These are phyloP conservation scores for Rhea americana DNA, from an alignment of 2,113 vertebrate genomes.

Conservation along the genomic window DNA sequence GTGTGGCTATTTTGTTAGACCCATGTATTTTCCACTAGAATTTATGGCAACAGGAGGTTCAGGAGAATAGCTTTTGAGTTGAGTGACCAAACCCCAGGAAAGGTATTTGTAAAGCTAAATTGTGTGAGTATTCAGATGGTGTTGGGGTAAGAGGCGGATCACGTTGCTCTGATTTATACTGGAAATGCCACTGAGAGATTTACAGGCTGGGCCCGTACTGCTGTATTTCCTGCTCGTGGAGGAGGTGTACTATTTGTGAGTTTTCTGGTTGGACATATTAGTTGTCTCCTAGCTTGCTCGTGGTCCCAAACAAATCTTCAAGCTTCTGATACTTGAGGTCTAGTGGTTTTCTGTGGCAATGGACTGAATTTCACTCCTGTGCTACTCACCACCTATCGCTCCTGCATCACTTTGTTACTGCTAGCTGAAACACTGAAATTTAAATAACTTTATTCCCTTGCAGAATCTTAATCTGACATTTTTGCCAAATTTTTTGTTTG, in stretches of 20 bases:
- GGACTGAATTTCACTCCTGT: not conserved
- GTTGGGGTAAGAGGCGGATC: not conserved
- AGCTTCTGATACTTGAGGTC: not conserved
- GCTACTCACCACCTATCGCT: not conserved
- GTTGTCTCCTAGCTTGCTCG: not conserved
- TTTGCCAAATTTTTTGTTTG: not conserved
- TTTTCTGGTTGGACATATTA: not conserved
- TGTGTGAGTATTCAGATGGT: not conserved
- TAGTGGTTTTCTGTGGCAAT: not conserved
- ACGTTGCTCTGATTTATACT: not conserved
- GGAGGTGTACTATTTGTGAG: not conserved
- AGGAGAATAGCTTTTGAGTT: not conserved
- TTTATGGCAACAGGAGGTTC: not conserved
- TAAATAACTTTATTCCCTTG: not conserved
- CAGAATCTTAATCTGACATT: not conserved
- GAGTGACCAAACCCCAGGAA: not conserved
- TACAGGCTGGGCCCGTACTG: not conserved
- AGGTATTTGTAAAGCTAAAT: not conserved
- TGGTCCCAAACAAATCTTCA: not conserved
- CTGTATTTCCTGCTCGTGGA: not conserved
- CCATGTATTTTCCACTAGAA: not conserved
- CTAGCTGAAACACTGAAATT: not conserved
- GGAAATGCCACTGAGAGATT: not conserved
- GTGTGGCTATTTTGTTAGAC: not conserved
- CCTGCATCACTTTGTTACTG: fast-evolving